Evolutionary conservation across 1,140 invertebrate genomes (phyloP).

Genomic region (Pachypeltis micranthus): DNA sequence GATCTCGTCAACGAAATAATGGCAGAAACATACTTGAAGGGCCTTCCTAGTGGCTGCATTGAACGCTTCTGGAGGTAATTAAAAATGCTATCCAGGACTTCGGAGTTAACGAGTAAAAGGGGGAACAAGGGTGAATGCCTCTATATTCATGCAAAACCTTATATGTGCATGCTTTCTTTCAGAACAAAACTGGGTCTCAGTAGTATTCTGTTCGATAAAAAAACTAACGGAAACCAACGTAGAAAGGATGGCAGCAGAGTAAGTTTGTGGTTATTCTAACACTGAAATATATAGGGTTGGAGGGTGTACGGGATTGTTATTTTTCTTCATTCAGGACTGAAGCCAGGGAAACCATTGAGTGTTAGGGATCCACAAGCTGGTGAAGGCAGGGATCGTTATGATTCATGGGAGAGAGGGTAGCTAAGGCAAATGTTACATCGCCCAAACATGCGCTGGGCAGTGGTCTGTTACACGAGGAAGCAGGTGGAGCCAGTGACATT

Average conservation of each 20-base stretch:
- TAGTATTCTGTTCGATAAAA: too few species aligned
- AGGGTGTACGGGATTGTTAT: too few species aligned
- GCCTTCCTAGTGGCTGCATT: too few species aligned
- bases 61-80: too few species aligned
- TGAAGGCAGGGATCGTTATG: background rate
- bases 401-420: background rate
- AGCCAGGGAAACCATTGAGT: background rate
- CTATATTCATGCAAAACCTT: background rate
- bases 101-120: background rate
- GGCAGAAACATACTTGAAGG: too few species aligned
- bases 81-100: too few species aligned
- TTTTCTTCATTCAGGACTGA: too few species aligned
- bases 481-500: too few species aligned
- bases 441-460: background rate
- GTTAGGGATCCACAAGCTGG: background rate
- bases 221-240: background rate
- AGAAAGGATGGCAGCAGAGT: background rate
- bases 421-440: slow-evolving; percentile 1
- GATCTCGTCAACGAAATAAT: too few species aligned
- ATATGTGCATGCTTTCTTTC: background rate
- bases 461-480: too few species aligned
- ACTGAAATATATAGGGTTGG: too few species aligned
- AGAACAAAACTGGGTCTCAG: too few species aligned
- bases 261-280: background rate
- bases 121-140: background rate